Evolutionary conservation across 2,888 invertebrate genomes (phyloP).

Genomic region (Caenorhabditis auriculariae): DNA sequence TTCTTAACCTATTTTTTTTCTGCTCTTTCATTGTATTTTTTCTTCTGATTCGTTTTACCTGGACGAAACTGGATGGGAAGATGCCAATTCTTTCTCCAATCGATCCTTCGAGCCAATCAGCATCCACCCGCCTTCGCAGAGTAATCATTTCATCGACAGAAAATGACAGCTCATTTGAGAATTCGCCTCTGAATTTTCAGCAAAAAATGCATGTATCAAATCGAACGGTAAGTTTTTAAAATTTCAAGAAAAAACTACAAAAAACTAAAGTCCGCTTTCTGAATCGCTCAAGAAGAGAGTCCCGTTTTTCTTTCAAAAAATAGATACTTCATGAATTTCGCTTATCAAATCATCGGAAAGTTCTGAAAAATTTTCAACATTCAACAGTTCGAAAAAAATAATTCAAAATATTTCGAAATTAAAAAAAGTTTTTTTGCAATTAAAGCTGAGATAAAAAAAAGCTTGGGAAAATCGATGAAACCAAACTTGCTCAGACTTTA

Average conservation of each 20-base stretch:
- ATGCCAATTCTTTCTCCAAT: constrained; percentile 31
- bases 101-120: constrained; percentile 48
- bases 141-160: constrained; percentile 47
- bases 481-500: background rate
- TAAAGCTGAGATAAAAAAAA: too few relatives aligned
- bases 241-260: too few relatives aligned
- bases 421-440: background rate
- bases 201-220: constrained; percentile 5
- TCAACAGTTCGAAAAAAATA: background rate
- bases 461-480: background rate
- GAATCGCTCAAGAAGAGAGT: too few relatives aligned
- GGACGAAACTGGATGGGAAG: constrained; percentile 35
- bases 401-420: background rate
- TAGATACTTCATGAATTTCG: background rate
- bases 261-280: too few relatives aligned
- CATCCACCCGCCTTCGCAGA: constrained; percentile 34
- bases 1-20: too few relatives aligned
- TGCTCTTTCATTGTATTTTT: background rate
- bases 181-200: constrained; percentile 54
- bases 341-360: too few relatives aligned
- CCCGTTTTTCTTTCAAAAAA: too few relatives aligned
- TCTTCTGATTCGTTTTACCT: constrained; percentile 1
- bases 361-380: background rate
- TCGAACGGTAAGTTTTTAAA: background rate
- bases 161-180: constrained; percentile 49